Evolutionary conservation across 1,140 invertebrate genomes (phyloP).

Genomic region (Zophobas morio): DNA sequence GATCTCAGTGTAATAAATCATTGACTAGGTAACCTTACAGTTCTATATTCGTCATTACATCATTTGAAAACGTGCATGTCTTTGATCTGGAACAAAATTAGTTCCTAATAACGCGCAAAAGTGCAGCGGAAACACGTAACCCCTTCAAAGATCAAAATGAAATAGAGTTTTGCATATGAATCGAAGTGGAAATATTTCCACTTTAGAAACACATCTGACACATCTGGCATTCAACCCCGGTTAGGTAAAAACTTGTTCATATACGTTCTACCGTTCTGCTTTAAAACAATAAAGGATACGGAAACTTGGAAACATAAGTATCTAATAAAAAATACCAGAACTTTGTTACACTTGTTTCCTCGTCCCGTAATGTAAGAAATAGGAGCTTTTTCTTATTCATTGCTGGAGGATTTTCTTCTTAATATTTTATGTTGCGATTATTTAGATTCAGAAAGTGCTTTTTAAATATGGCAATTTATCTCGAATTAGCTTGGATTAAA

Average conservation of each 20-base stretch:
- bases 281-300: conserved; percentile 42
- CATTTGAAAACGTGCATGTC: too few relatives aligned
- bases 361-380: conserved; percentile 19
- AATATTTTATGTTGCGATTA: conserved; percentile 31
- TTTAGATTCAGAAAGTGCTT: conserved; percentile 28
- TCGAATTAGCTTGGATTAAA: conserved; percentile 4
- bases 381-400: conserved; percentile 22
- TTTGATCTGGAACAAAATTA: background rate
- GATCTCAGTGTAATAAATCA: too few relatives aligned
- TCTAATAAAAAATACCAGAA: conserved; percentile 42
- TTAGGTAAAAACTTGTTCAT: conserved; percentile 43
- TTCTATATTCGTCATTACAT: too few relatives aligned
- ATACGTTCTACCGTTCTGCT: conserved; percentile 35
- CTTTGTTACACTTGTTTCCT: conserved; percentile 40
- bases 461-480: conserved; percentile 23
- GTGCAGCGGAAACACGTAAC: background rate
- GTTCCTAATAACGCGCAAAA: background rate
- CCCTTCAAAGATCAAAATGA: conserved; percentile 16
- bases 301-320: conserved; percentile 36
- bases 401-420: conserved; percentile 18
- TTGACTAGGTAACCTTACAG: too few relatives aligned
- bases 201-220: conserved; percentile 33
- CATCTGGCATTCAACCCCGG: conserved; percentile 35
- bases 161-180: conserved; percentile 26
- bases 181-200: conserved; percentile 33